Evolutionary conservation across 2,797 vertebrate genomes (phyloP).

Genomic region (Rhabdomys pumilio): DNA sequence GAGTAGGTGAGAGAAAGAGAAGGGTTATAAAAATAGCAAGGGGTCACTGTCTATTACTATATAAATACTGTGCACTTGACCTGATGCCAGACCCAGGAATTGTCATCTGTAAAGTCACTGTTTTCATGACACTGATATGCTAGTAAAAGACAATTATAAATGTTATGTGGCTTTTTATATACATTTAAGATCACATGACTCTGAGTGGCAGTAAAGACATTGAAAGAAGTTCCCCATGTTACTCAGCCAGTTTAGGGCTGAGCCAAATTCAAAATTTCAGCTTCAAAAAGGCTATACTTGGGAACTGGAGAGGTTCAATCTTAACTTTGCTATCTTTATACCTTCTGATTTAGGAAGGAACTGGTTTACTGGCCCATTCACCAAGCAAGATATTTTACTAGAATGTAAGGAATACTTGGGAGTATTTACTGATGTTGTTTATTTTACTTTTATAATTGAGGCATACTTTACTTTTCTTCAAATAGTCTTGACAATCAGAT

Average conservation of each 20-base stretch:
- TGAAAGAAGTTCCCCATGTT: slow-evolving; percentile 1
- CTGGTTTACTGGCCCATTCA: neutral
- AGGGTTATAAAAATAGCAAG: neutral
- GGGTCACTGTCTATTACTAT: neutral
- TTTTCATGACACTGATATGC: slow-evolving; percentile 23
- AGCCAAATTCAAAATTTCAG: neutral
- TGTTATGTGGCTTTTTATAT: neutral
- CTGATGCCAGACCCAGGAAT: neutral
- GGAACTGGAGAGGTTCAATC: neutral
- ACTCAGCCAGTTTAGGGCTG: neutral
- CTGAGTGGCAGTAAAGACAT: neutral
- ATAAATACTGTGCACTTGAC: neutral
- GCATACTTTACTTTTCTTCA: slow-evolving; percentile 50
- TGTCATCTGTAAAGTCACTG: neutral
- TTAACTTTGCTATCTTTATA: slow-evolving; percentile 34
- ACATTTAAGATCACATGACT: neutral
- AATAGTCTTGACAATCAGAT: slow-evolving; percentile 2
- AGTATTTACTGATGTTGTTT: neutral
- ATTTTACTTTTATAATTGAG: slow-evolving; percentile 10
- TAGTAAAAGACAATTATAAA: slow-evolving; percentile 34
- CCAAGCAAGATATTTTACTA: neutral
- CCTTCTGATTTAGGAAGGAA: slow-evolving; percentile 6
- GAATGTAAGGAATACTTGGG: neutral
- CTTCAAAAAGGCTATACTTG: neutral
- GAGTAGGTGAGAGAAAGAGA: neutral